phyloP scores from a whole-genome alignment of 2,113 vertebrate species.

The Paramisgurnus dabryanus region DNA sequence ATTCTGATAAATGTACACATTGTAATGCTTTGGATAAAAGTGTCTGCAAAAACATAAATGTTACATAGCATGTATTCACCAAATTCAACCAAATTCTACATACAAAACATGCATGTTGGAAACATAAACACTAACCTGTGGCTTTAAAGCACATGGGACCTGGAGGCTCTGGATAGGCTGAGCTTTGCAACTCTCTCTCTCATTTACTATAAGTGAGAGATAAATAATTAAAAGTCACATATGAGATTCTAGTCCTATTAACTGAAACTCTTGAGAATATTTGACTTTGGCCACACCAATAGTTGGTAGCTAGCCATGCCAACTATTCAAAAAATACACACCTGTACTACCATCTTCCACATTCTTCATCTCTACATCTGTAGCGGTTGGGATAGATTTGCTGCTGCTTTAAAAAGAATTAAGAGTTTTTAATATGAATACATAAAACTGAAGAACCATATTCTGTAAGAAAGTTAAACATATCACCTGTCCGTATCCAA shows the following conservation, averaged over 20 bases:
- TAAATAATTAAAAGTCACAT: background rate
- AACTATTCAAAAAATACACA: conserved; percentile 8
- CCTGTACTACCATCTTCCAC: background rate
- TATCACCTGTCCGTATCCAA: conserved; percentile 1
- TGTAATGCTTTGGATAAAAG: no score
- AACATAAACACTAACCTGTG: conserved; percentile 19
- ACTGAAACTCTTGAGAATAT: no score
- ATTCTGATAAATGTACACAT: no score
- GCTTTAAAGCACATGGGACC: background rate
- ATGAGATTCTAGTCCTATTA: no score
- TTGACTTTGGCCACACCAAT: no score
- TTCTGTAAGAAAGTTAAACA: background rate
- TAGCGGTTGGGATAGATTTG: background rate
- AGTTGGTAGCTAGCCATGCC: background rate
- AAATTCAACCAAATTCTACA: no score
- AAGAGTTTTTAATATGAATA: background rate
- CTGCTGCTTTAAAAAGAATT: background rate
- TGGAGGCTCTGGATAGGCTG: background rate
- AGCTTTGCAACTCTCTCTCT: background rate
- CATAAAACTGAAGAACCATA: background rate
- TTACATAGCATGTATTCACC: no score
- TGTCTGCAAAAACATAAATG: no score
- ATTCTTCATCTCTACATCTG: background rate
- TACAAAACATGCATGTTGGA: background rate
- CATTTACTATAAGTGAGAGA: background rate